These are phyloP conservation scores for Caenorhabditis latens DNA, from an alignment of 1,140 invertebrate genomes.

Conservation along the genomic window DNA sequence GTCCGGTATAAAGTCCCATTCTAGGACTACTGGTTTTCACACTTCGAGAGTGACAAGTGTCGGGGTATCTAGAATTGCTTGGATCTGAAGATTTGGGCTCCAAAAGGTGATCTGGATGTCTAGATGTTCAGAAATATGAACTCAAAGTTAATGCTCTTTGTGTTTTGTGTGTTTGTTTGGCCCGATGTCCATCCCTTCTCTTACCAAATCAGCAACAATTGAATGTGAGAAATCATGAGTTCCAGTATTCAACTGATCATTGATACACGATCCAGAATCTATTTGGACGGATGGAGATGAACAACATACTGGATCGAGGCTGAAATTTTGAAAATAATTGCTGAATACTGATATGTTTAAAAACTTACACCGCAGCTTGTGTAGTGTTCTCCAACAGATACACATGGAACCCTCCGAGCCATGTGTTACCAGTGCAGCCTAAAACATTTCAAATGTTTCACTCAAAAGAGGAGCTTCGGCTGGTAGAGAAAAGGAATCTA, in stretches of 20 bases:
- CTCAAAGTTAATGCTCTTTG: no score
- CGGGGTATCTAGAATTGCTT: not conserved
- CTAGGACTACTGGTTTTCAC: no score
- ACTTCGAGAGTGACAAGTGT: no score
- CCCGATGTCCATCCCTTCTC: not conserved
- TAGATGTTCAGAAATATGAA: no score
- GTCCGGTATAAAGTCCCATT: no score
- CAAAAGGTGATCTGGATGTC: no score
- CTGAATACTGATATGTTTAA: not conserved
- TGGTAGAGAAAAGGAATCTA: no score
- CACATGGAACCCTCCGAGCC: conserved; percentile 74
- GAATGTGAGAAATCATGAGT: conserved; percentile 69
- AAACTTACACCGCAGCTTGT: conserved; percentile 73
- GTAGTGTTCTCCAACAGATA: conserved; percentile 73
- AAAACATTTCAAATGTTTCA: not conserved
- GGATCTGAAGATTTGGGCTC: no score
- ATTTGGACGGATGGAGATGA: conserved; percentile 68
- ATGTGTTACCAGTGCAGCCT: conserved; percentile 71
- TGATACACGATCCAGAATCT: conserved; percentile 70
- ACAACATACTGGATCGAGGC: conserved; percentile 74
- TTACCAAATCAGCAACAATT: conserved; percentile 69
- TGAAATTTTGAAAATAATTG: conserved; percentile 53
- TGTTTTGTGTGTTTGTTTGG: no score
- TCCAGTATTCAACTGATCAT: conserved; percentile 71
- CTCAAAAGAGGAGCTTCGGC: no score